Base-by-base conservation (phyloP, 2,888 invertebrate species). In the Tinea pellionella region DNA sequence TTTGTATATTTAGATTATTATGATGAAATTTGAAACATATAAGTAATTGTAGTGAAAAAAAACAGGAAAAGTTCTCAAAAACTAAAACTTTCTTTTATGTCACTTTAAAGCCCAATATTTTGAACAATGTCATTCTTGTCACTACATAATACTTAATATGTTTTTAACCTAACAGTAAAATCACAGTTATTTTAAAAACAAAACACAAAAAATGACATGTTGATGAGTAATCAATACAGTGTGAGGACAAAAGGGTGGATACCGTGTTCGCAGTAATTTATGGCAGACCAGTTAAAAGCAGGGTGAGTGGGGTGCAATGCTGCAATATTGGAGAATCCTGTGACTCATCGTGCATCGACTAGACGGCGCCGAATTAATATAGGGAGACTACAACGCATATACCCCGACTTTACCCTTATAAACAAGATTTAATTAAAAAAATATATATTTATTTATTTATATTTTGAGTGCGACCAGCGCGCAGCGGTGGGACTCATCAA, bases 161-260 rank as follows among this genome's bases (percentile, higher is more conserved):
- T n/a, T n/a, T 24, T 24, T 24, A 37, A 37, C 1, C 2, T 37
- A 37, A 37, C n/a, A 37, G 9, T 9, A 9, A 37, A 37, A n/a
- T 37, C n/a, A 37, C 37, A 37, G 37, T 37, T 37, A 37, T 37
- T 37, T 37, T 37, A 9, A 37, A 37, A 37, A 37, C 37, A 37
- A 37, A 2, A n/a, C 11, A 9, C 13, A 47, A 47, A n/a, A n/a
- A 47, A 47, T 16, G 13, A 47, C 13, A 57, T 9, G 6, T 32
- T 57, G 57, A 57, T 57, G 32, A 32, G 32, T 57, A 57, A 57
- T 57, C 57, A 57, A 57, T 57, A 57, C 30, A 57, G 7, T 9
- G 9, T 24, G 53, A 53, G 16, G 53, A 53, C 53, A 24, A 53
- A 24, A 30, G 32, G 55, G 9, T 7, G 57, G 13, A 11, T 19